Evolutionary conservation across 2,797 vertebrate genomes (phyloP).

Genomic region (Gambelia wislizenii): DNA sequence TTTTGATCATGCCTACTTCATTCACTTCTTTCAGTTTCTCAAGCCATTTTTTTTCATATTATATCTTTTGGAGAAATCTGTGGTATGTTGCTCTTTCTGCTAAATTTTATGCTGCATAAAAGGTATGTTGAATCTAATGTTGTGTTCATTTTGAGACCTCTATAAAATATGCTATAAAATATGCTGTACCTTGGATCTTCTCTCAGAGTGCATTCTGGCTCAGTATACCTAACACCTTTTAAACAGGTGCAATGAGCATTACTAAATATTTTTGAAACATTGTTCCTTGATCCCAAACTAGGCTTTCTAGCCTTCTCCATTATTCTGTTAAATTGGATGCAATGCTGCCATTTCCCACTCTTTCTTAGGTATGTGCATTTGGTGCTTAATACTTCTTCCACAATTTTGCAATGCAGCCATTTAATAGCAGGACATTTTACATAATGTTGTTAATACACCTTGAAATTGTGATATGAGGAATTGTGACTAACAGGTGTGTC

Average conservation of each 20-base stretch:
- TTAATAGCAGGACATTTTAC: not conserved
- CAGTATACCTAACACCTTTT: not conserved
- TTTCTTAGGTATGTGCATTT: not conserved
- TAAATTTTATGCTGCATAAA: not conserved
- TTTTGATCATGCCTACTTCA: not conserved
- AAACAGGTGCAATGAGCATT: not conserved
- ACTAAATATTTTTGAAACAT: not conserved
- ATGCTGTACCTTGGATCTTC: not conserved
- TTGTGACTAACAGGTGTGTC: too few species aligned
- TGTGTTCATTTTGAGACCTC: conserved; percentile 1
- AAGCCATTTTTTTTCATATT: not conserved
- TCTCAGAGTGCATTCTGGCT: not conserved
- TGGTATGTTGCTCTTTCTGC: too few species aligned
- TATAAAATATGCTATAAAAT: not conserved
- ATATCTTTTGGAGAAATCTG: not conserved
- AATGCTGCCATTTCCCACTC: not conserved
- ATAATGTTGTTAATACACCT: not conserved
- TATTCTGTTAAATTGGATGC: not conserved
- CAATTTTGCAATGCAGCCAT: not conserved
- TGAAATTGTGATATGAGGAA: not conserved
- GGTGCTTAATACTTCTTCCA: not conserved
- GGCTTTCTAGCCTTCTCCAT: not conserved
- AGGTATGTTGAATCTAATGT: not conserved
- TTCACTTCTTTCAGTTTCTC: not conserved
- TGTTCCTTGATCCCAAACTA: not conserved